Evolutionary conservation across 2,797 vertebrate genomes (phyloP).

Genomic region (Cyprinella venusta): DNA sequence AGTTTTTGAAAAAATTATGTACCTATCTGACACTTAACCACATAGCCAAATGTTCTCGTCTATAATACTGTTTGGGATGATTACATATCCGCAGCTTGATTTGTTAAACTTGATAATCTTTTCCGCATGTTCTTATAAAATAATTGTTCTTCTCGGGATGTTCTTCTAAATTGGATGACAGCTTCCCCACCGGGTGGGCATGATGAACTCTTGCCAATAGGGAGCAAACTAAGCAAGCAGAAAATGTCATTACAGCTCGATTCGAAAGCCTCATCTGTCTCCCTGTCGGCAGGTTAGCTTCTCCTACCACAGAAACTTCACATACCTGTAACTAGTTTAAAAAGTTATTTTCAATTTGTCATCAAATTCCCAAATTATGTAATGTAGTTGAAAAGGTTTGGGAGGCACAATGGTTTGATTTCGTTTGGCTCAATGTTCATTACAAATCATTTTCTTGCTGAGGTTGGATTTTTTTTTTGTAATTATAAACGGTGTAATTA

Average conservation of each 20-base stretch:
- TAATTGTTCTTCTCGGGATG: conserved; percentile 51
- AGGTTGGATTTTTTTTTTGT: background rate
- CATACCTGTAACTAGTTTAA: conserved; percentile 43
- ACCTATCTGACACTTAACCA: background rate
- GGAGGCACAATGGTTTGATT: conserved; percentile 27
- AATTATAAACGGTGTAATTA: conserved; percentile 26
- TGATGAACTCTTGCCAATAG: conserved; percentile 59
- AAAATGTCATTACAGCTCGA: conserved; percentile 60
- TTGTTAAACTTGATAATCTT: conserved; percentile 33
- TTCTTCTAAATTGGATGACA: conserved; percentile 57
- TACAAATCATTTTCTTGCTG: conserved; percentile 34
- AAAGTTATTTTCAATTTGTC: conserved; percentile 39
- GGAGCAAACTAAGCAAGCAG: conserved; percentile 59
- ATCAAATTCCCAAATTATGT: conserved; percentile 17
- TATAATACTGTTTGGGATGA: conserved; percentile 26
- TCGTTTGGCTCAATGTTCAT: background rate
- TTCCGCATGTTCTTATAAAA: conserved; percentile 54
- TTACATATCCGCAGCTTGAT: conserved; percentile 40
- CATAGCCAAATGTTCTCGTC: conserved; percentile 7
- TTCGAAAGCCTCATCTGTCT: conserved; percentile 54
- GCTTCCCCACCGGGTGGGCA: conserved; percentile 55
- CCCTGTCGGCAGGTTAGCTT: conserved; percentile 41
- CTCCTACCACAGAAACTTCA: conserved; percentile 19
- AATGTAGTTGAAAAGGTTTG: conserved; percentile 32
- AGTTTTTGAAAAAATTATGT: conserved; percentile 1